phyloP scores from a whole-genome alignment of 2,888 invertebrate species.

The Allygus modestus region DNA sequence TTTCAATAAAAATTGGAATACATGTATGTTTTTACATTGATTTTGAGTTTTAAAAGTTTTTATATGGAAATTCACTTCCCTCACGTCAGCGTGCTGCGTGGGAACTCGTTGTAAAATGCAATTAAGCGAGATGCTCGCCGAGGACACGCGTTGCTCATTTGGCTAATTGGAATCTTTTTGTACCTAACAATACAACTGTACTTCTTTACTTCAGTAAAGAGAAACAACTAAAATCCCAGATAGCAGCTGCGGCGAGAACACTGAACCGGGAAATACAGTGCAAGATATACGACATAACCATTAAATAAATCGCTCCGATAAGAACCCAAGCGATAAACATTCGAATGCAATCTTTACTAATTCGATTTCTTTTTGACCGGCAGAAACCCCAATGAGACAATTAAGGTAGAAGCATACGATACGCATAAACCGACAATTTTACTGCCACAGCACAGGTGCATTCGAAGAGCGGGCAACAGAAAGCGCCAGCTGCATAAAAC shows the following conservation, averaged over 20 bases:
- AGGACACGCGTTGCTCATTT: too few species aligned
- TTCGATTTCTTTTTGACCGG: neutral
- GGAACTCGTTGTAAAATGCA: too few species aligned
- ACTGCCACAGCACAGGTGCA: slow-evolving; percentile 13
- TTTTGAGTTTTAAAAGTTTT: too few species aligned
- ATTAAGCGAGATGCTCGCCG: too few species aligned
- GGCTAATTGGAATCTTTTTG: too few species aligned
- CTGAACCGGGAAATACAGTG: slow-evolving; percentile 13
- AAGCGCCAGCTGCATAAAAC: slow-evolving; percentile 28
- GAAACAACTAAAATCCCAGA: too few species aligned
- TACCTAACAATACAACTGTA: too few species aligned
- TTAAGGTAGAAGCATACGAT: neutral
- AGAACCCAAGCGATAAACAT: neutral
- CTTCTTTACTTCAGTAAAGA: too few species aligned
- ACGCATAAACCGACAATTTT: slow-evolving; percentile 5
- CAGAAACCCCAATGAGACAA: neutral
- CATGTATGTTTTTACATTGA: too few species aligned
- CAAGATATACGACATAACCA: slow-evolving; percentile 3
- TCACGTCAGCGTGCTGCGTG: too few species aligned
- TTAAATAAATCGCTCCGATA: neutral
- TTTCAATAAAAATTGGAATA: too few species aligned
- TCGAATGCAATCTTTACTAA: neutral
- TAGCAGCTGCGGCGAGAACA: neutral
- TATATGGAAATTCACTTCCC: too few species aligned
- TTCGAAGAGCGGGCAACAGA: neutral